Base-by-base conservation (phyloP, 2,888 invertebrate genomes). In the Yponomeuta cagnagella region DNA sequence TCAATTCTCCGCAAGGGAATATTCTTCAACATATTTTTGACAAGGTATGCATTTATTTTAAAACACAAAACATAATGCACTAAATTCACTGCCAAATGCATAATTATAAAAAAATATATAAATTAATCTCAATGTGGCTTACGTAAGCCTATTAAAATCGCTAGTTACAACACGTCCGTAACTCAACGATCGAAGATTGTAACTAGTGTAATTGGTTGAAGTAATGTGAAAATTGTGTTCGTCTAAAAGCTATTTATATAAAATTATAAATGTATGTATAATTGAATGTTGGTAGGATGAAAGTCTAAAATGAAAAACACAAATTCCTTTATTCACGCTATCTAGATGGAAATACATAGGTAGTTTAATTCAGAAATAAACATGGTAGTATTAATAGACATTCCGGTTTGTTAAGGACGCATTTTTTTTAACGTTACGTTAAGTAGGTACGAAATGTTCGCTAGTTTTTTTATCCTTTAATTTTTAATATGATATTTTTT, bases 41-140 rank as follows among this genome's bases (percentile, higher is more conserved):
- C 43, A 43, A 8, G 43, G 63, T 71, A 68, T 70, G 70, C 70
- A 72, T 67, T 37, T 70, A 67, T 70, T 65, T 31, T 65, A 23
- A 58, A 15, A 52, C 15, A 52, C 3, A 5, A 23, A 23, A 52
- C 52, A 12, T 30, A 23, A 30, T 30, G 10, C 30, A 64, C 64
- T 1, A 6, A 65, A 30, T 12, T 31, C 65, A 31, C 65, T 65
- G 65, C 65, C 65, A 65, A 23, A 65, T 33, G 65, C 30, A 10
- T 31, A 65, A 65, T 65, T 65, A 65, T 65, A 4, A 31, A 65
- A 3, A 31, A 65, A 31, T 30, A 1, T 10, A 9, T 31, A 65
- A 52, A 12, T 52, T 52, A 52, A 52, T 52, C 52, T 52, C 4
- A 52, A 52, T 52, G 52, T 52, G 52, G 52, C 52, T 52, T 52